Conservation (phyloP, 2,888 invertebrate species). For the Drosophila subquinaria region DNA sequence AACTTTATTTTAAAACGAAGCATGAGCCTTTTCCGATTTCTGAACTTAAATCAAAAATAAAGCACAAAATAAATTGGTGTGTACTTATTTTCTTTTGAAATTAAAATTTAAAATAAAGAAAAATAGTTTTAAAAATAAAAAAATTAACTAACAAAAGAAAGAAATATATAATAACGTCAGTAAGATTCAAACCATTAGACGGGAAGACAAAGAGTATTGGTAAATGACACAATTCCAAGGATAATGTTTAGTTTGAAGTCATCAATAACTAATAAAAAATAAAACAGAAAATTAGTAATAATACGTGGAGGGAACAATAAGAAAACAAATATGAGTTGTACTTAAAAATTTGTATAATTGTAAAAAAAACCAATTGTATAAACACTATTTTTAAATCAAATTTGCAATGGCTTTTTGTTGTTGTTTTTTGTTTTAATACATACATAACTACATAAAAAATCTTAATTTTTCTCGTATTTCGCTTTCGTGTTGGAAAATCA, state of each 20-base stretch:
- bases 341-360: slow-evolving; percentile 51
- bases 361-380: slow-evolving; percentile 42
- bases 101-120: not conserved
- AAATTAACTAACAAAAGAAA: not conserved
- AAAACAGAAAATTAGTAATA: not conserved
- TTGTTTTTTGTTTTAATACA: slow-evolving; percentile 20
- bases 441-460: slow-evolving; percentile 55
- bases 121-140: not conserved
- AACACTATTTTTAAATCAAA: slow-evolving; percentile 40
- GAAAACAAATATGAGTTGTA: slow-evolving; percentile 28
- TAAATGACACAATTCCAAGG: not conserved
- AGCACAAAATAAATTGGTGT: not conserved
- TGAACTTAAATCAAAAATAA: not conserved
- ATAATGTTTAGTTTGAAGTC: not conserved
- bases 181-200: not conserved
- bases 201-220: not conserved
- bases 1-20: not conserved
- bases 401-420: slow-evolving; percentile 58
- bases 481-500: slow-evolving; percentile 15
- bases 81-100: not conserved
- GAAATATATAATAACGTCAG: not conserved
- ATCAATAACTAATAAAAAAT: not conserved
- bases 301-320: not conserved
- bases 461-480: slow-evolving; percentile 50
- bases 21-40: not conserved